Conservation (phyloP, 1,140 invertebrate species). For the Macrobrachium rosenbergii region DNA sequence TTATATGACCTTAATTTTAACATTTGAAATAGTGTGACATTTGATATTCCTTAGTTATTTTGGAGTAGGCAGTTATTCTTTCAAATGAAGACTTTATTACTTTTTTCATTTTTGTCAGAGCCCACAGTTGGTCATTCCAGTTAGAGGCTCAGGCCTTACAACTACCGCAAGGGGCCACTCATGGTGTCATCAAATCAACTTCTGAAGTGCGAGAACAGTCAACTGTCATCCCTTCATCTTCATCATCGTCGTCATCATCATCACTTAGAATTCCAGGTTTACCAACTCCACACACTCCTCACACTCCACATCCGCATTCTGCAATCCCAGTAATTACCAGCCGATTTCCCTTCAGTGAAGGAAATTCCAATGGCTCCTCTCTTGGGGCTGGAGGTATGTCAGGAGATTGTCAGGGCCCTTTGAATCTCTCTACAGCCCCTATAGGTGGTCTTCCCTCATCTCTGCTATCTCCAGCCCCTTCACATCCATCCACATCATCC, state of each 20-base stretch:
- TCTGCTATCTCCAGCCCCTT: conserved; percentile 68
- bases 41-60: too few species aligned
- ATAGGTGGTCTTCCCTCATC: conserved; percentile 66
- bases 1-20: too few species aligned
- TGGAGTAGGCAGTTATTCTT: too few species aligned
- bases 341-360: conserved; percentile 64
- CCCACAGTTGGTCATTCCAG: conserved; percentile 66
- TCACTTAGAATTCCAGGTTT: conserved; percentile 62
- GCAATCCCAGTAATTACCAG: conserved; percentile 66
- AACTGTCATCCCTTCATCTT: conserved; percentile 42
- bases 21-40: too few species aligned
- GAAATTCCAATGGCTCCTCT: conserved; percentile 39
- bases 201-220: conserved; percentile 49
- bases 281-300: conserved; percentile 65
- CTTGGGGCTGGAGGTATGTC: conserved; percentile 44
- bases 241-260: conserved; percentile 52
- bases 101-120: conserved; percentile 44
- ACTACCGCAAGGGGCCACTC: conserved; percentile 34
- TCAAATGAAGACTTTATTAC: not conserved
- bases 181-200: conserved; percentile 52
- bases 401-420: conserved; percentile 40
- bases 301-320: conserved; percentile 65
- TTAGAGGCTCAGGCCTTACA: conserved; percentile 55
- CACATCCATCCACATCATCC: conserved; percentile 70
- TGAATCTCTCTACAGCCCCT: conserved; percentile 58